Conservation (phyloP, 2,113 vertebrate species). For the Cranoglanis bouderius region DNA sequence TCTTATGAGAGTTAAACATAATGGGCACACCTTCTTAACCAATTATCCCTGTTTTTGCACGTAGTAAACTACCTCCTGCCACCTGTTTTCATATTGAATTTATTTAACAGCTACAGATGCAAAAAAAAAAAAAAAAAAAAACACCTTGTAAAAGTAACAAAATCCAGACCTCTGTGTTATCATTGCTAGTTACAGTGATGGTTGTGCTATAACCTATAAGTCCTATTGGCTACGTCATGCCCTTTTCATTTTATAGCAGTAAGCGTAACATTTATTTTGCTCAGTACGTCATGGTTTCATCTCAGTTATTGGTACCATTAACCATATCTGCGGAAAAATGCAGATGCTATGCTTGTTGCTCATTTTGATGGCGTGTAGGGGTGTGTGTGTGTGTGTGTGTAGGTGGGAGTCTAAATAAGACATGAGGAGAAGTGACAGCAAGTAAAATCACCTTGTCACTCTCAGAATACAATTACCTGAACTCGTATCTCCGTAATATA, state of each 20-base stretch:
- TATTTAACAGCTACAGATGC: not conserved
- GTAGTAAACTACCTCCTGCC: not conserved
- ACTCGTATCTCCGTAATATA: not conserved
- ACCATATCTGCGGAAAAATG: not conserved
- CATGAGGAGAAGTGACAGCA: not conserved
- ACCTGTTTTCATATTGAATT: not conserved
- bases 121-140: too few species aligned
- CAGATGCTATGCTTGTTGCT: not conserved
- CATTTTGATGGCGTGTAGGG: not conserved
- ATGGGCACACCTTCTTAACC: not conserved
- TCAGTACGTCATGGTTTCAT: not conserved
- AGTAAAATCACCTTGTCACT: slow-evolving; percentile 6
- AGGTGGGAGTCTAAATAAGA: not conserved
- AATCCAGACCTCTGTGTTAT: not conserved
- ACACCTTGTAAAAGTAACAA: not conserved
- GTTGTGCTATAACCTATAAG: not conserved
- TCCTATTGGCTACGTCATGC: not conserved
- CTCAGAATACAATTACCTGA: not conserved
- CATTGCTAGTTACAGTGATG: not conserved
- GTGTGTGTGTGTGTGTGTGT: not conserved
- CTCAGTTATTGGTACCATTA: not conserved
- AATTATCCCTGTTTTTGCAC: not conserved
- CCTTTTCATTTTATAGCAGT: not conserved
- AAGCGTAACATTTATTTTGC: not conserved
- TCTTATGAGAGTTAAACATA: not conserved